Conservation (phyloP, 2,888 invertebrate species). For the Trypoxylon attenuatum region DNA sequence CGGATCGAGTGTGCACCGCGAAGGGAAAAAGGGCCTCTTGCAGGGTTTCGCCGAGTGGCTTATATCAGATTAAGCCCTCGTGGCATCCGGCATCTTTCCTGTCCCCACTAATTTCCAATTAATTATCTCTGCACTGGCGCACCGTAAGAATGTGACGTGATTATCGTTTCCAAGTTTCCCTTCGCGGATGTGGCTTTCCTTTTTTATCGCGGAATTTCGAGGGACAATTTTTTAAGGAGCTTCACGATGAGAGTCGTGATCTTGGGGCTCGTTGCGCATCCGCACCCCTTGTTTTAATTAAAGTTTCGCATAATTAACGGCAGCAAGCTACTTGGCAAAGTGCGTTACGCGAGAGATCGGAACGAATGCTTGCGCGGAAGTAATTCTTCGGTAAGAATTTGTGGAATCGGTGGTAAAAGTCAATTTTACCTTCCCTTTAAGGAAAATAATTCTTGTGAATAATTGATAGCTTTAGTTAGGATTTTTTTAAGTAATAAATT, state of each 20-base stretch:
- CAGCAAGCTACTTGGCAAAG: background rate
- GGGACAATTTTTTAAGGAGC: background rate
- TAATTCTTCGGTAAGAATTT: too few species aligned
- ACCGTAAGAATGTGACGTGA: conserved; percentile 54
- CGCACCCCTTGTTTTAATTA: conserved; percentile 33
- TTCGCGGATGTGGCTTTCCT: background rate
- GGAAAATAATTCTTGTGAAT: too few species aligned
- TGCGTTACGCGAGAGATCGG: background rate
- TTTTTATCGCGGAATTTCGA: conserved; percentile 1
- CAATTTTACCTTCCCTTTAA: too few species aligned
- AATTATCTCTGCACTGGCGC: conserved; percentile 54
- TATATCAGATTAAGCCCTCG: conserved; percentile 53
- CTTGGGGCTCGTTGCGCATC: conserved; percentile 3
- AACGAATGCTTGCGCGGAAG: too few species aligned
- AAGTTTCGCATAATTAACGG: conserved; percentile 30
- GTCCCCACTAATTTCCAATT: conserved; percentile 55
- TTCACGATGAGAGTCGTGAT: too few species aligned
- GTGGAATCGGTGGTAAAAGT: too few species aligned
- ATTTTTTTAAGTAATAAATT: too few species aligned
- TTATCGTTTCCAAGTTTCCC: conserved; percentile 45
- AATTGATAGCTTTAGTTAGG: too few species aligned
- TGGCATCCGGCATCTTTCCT: conserved; percentile 17
- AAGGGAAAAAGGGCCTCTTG: conserved; percentile 27
- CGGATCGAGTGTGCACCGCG: background rate
- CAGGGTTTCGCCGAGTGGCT: conserved; percentile 52